phyloP scores from a whole-genome alignment of 2,888 invertebrate species.

The Sinelater perroti region DNA sequence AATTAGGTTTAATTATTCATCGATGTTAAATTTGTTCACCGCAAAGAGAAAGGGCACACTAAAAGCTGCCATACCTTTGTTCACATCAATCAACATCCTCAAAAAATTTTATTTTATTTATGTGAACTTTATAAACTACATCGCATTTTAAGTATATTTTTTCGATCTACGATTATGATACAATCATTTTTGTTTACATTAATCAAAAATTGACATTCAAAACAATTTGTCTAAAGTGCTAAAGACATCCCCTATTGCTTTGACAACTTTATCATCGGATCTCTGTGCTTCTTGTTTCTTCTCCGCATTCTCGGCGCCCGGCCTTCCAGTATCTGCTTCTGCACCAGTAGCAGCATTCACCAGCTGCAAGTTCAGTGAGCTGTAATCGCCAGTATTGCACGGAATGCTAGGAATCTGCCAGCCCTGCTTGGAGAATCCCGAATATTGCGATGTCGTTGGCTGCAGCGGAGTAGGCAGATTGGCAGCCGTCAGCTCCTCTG shows the following conservation, averaged over 20 bases:
- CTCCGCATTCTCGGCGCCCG: background rate
- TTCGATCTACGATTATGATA: too few species aligned
- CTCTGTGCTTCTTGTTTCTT: background rate
- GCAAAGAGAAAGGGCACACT: too few species aligned
- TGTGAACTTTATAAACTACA: too few species aligned
- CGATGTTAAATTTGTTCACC: too few species aligned
- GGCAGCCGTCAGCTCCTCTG: slow-evolving; percentile 45
- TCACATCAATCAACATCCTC: too few species aligned
- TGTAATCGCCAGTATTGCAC: slow-evolving; percentile 69
- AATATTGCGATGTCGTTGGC: slow-evolving; percentile 63
- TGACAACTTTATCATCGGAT: background rate
- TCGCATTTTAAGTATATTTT: too few species aligned
- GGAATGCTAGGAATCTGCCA: slow-evolving; percentile 72
- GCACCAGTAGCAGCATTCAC: background rate
- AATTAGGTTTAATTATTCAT: too few species aligned
- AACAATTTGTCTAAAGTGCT: slow-evolving; percentile 12
- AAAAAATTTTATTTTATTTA: too few species aligned
- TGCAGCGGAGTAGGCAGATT: slow-evolving; percentile 56
- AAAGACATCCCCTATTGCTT: slow-evolving; percentile 1
- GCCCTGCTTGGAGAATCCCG: slow-evolving; percentile 68
- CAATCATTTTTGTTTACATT: too few species aligned
- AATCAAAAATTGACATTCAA: too few species aligned
- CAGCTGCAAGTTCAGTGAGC: slow-evolving; percentile 44
- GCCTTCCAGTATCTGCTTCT: background rate
- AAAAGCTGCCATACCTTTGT: too few species aligned